Evolutionary conservation across 2,113 vertebrate genomes (phyloP).

Genomic region (Eclectus roratus): DNA sequence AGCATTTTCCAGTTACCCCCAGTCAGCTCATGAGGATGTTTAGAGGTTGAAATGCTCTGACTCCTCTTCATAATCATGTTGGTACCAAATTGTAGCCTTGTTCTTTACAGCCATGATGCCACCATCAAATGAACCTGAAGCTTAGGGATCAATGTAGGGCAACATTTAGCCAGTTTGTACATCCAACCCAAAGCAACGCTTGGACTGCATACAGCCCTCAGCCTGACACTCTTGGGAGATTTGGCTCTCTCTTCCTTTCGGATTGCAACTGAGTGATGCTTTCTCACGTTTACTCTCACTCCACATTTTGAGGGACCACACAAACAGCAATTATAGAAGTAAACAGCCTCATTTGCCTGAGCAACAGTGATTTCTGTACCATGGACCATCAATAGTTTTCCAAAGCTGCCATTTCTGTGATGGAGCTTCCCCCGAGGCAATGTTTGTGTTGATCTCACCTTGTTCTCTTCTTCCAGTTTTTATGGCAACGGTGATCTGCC

Average conservation of each 20-base stretch:
- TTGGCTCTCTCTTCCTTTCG: background rate
- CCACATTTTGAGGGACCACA: background rate
- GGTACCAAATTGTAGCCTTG: background rate
- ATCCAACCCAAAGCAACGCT: background rate
- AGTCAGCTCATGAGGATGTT: background rate
- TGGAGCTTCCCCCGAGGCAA: background rate
- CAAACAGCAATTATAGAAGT: background rate
- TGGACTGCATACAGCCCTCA: background rate
- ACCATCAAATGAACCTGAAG: background rate
- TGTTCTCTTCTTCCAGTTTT: background rate
- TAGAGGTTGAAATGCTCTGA: background rate
- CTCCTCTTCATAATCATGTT: background rate
- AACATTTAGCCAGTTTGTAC: rapidly evolving
- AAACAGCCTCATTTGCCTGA: background rate
- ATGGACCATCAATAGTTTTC: background rate
- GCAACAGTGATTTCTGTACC: background rate
- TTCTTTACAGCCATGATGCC: background rate
- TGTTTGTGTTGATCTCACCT: background rate
- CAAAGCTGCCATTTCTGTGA: background rate
- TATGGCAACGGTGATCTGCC: background rate
- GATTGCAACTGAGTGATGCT: background rate
- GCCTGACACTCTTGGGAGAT: background rate
- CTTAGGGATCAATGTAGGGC: rapidly evolving
- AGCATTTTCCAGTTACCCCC: background rate
- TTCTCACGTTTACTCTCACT: background rate